These are phyloP conservation scores for Paracyclopina nana DNA, from an alignment of 1,140 invertebrate genomes.

Conservation along the genomic window DNA sequence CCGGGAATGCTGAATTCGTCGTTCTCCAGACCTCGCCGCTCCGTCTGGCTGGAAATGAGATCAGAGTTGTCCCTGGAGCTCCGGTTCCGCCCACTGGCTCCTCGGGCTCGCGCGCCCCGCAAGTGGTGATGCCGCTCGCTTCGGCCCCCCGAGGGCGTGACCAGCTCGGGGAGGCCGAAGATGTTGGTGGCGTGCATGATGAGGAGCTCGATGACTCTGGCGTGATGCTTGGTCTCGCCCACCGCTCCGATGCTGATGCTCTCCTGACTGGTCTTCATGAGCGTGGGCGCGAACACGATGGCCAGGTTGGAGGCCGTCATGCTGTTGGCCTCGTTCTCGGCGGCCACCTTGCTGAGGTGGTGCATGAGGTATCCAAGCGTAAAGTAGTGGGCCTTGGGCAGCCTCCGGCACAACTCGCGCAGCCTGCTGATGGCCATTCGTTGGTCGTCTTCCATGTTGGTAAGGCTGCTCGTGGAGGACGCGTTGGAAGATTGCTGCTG, in stretches of 20 bases:
- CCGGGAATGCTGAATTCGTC: neutral
- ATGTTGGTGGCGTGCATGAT: constrained; percentile 28
- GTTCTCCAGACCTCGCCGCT: neutral
- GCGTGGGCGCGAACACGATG: constrained; percentile 36
- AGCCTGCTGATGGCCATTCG: constrained; percentile 24
- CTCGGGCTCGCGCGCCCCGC: too few species aligned
- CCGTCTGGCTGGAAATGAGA: constrained; percentile 4
- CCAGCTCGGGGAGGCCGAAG: constrained; percentile 19
- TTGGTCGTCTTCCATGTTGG: constrained; percentile 14
- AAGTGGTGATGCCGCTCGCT: too few species aligned
- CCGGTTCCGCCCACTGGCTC: neutral
- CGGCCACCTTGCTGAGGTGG: constrained; percentile 29
- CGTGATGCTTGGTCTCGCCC: constrained; percentile 33
- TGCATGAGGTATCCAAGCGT: constrained; percentile 32
- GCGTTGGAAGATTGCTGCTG: too few species aligned
- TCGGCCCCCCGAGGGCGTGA: too few species aligned
- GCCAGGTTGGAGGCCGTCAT: constrained; percentile 37
- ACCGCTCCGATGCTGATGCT: constrained; percentile 29
- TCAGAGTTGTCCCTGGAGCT: neutral
- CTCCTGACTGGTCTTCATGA: constrained; percentile 32
- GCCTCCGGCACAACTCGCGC: constrained; percentile 26
- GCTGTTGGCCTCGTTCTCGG: constrained; percentile 30
- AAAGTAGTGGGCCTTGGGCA: constrained; percentile 30
- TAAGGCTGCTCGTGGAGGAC: too few species aligned
- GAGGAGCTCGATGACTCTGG: constrained; percentile 33